Evolutionary conservation across 2,888 invertebrate species (phyloP).

Genomic region (Tetragnatha montana): DNA sequence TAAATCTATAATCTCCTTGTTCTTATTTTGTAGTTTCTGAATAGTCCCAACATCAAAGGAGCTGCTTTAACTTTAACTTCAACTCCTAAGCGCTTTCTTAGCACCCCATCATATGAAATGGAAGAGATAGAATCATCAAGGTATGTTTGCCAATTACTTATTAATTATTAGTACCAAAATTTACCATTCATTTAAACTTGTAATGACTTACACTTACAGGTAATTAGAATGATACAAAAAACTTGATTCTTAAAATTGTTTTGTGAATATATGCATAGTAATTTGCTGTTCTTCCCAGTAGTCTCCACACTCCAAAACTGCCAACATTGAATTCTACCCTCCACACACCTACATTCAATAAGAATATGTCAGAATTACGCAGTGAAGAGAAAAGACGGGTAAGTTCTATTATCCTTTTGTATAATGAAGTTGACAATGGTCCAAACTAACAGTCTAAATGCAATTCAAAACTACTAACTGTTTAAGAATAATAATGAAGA

Average conservation of each 20-base stretch:
- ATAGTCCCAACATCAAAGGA: constrained; percentile 75
- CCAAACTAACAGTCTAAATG: no score
- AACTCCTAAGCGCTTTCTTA: constrained; percentile 73
- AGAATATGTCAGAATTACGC: neutral
- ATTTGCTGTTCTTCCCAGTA: constrained; percentile 38
- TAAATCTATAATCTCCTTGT: neutral
- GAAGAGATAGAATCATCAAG: constrained; percentile 44
- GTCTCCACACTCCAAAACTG: constrained; percentile 59
- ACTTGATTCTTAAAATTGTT: neutral
- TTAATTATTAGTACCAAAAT: neutral
- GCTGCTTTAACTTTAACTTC: constrained; percentile 75
- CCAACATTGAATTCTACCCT: constrained; percentile 33
- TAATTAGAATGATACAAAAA: no score
- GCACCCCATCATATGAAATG: constrained; percentile 25
- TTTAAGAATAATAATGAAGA: no score
- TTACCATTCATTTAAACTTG: neutral
- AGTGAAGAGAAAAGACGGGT: constrained; percentile 24
- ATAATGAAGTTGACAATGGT: no score
- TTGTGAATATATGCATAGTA: neutral
- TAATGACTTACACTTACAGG: no score
- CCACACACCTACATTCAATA: constrained; percentile 36
- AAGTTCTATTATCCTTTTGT: constrained; percentile 1
- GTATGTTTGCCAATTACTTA: constrained; percentile 1
- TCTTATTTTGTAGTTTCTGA: constrained; percentile 75
- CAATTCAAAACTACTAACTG: no score